Evolutionary conservation across 35 echinoderm and acorn worm genomes (phyloP).

Genomic region (Diadema setosum): DNA sequence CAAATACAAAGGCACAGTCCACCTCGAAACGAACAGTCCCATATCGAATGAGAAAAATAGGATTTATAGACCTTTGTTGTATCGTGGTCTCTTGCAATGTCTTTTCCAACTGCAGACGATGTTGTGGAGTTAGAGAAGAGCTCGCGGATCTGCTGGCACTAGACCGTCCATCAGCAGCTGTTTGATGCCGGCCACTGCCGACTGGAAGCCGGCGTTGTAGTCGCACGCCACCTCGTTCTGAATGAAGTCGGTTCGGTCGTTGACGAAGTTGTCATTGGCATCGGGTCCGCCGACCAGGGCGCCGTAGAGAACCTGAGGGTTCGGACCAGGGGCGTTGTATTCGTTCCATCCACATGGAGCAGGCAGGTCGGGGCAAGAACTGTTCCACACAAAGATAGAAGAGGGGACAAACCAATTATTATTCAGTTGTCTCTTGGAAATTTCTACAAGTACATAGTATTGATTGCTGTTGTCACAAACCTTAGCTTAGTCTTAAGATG

Average conservation of each 20-base stretch:
- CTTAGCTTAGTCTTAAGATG: not conserved
- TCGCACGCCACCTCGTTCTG: conserved; percentile 63
- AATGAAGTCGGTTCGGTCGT: conserved; percentile 51
- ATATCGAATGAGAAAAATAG: too few species aligned
- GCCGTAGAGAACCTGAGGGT: conserved; percentile 66
- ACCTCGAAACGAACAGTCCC: too few species aligned
- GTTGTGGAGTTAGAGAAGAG: too few species aligned
- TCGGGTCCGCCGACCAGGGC: conserved; percentile 83
- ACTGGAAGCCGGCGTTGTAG: conserved; percentile 67
- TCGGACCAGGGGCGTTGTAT: conserved; percentile 13
- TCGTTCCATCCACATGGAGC: conserved; percentile 50
- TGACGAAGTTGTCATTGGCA: conserved; percentile 34
- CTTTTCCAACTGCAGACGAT: too few species aligned
- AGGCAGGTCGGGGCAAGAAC: conserved; percentile 58
- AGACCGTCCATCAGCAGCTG: not conserved
- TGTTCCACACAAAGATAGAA: not conserved
- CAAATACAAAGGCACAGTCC: too few species aligned
- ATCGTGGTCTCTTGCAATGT: too few species aligned
- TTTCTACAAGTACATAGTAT: not conserved
- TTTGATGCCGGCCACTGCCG: conserved; percentile 55
- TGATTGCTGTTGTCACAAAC: not conserved
- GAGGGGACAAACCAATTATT: not conserved
- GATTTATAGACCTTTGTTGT: too few species aligned
- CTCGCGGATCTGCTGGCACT: not conserved
- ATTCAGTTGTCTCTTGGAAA: not conserved